Evolutionary conservation across 2,113 vertebrate genomes (phyloP).

Genomic region (Mellivora capensis): DNA sequence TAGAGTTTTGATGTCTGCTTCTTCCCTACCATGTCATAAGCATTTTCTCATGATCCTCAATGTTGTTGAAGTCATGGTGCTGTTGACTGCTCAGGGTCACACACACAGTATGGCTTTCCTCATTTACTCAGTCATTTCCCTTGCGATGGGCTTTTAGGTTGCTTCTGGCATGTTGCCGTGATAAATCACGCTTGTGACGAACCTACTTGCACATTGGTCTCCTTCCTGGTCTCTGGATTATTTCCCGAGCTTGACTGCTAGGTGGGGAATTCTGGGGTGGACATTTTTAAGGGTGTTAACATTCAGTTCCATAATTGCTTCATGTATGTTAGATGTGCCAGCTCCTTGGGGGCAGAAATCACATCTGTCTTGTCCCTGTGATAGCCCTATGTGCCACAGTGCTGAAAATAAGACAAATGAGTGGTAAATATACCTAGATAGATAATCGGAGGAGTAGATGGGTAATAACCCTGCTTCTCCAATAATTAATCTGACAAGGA

Average conservation of each 20-base stretch:
- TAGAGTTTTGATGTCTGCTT: not conserved
- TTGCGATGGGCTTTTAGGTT: not conserved
- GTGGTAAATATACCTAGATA: too few relatives aligned
- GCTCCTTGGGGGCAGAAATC: not conserved
- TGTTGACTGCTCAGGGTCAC: not conserved
- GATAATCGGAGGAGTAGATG: not conserved
- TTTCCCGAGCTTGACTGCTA: not conserved
- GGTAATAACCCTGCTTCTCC: not conserved
- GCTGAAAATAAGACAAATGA: not conserved
- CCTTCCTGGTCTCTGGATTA: not conserved
- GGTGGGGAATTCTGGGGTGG: not conserved
- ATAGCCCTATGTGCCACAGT: too few relatives aligned
- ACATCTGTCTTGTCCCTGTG: not conserved
- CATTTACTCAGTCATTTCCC: not conserved
- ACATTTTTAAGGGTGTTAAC: not conserved
- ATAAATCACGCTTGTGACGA: not conserved
- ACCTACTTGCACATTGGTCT: not conserved
- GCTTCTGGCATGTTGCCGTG: fast-evolving
- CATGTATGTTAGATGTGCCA: too few relatives aligned
- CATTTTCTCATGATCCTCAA: not conserved
- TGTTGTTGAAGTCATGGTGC: not conserved
- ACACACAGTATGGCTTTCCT: not conserved
- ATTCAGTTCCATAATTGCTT: not conserved
- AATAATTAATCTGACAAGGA: not conserved
- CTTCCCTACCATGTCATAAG: not conserved